Base-by-base conservation (phyloP, 2,797 vertebrate genomes). In the Xyrichtys novacula region DNA sequence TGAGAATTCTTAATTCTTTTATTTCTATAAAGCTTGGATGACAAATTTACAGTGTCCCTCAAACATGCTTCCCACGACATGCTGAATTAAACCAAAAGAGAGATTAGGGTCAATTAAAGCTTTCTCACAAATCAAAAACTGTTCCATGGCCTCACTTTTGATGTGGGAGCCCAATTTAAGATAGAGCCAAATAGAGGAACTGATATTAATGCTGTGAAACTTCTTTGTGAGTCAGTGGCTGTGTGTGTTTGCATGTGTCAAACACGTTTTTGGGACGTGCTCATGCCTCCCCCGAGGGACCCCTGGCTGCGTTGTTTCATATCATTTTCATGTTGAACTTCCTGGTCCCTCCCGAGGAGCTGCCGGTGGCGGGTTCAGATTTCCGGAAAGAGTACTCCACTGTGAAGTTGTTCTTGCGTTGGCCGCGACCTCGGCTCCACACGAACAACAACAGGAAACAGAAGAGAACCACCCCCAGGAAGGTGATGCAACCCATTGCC, bases 241-340 rank as follows among this genome's bases (percentile, higher is more conserved):
- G 92, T 93, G 92, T 91, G 92, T 16, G 91, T 90, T 91, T 89
- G 90, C 12, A 54, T 85, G 79, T 74, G 84, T 94, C 87, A 88
- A 84, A 90, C 89, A 91, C 89, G 85, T 91, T 78, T 89, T 79
- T 78, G 77, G 90, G 84, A 91, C 87, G 91, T 91, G 91, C 92
- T 93, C 86, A 95, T 92, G 94, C 93, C 87, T 94, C 94, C 91
- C 93, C 93, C 62, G 79, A 85, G 31, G 81, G 89, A 89, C 92
- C 94, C 93, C 93, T 95, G 94, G 94, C 93, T 94, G 94, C 93
- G 91, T 94, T 89, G 91, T 94, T 94, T 98, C 95, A 99, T 90
- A 99, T 99, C 98, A 99, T 99, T 85, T 98, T 99, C 98, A 99
- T 99, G 76, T 99, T 99, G 92, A 99, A 99, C 89, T 98, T 99